Percentiles rank a stretch among this genome's conserved stretches.
These are phyloP conservation scores for Drosophila setosimentum DNA, from an alignment of 2,888 invertebrate species.

Conservation along the genomic window DNA sequence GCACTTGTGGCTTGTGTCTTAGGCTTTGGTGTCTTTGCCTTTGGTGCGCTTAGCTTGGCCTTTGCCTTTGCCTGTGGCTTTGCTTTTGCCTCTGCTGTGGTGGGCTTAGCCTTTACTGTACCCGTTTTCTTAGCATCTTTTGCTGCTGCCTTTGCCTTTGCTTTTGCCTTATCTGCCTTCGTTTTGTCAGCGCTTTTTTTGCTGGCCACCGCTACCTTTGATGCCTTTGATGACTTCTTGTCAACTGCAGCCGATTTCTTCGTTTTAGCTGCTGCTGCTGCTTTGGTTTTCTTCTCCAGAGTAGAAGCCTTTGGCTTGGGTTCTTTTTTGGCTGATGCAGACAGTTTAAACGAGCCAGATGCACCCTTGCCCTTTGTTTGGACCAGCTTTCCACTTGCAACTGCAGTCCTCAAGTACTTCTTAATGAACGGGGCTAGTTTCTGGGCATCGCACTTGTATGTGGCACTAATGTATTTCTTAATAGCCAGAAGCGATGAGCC, in stretches of 20 bases:
- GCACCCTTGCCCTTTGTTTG: constrained; percentile 71
- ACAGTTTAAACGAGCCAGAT: constrained; percentile 61
- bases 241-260: constrained; percentile 31
- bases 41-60: constrained; percentile 32
- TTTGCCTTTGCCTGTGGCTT: no score
- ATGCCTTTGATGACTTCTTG: constrained; percentile 27
- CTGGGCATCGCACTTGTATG: constrained; percentile 59
- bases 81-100: constrained; percentile 34
- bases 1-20: constrained; percentile 31
- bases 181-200: constrained; percentile 49
- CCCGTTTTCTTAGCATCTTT: constrained; percentile 52
- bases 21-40: constrained; percentile 40
- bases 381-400: constrained; percentile 85
- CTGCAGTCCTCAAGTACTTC: constrained; percentile 87
- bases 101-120: constrained; percentile 47
- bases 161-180: constrained; percentile 43
- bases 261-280: constrained; percentile 14
- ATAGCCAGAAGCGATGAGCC: constrained; percentile 61
- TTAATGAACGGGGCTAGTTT: constrained; percentile 86
- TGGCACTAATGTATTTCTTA: constrained; percentile 57
- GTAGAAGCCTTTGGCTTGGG: constrained; percentile 40
- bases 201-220: constrained; percentile 24
- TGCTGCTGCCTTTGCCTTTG: constrained; percentile 18
- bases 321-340: constrained; percentile 53
- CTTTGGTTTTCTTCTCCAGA: constrained; percentile 40